phyloP scores from a whole-genome alignment of 1,140 invertebrate species.

The Calephelis nemesis region DNA sequence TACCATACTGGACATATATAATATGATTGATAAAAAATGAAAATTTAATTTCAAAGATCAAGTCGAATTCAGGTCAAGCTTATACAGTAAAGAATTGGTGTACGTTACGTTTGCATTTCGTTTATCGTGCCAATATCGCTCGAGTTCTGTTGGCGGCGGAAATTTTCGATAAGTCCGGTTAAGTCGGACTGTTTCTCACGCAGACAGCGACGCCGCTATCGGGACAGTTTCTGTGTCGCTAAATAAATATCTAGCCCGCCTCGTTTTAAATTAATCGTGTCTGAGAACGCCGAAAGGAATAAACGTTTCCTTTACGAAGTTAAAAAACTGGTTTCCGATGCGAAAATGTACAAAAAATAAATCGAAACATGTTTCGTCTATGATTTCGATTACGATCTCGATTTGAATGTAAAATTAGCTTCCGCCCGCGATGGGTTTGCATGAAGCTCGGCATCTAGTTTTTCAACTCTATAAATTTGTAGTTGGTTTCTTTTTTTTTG shows the following conservation, averaged over 20 bases:
- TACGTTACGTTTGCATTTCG: constrained; percentile 12
- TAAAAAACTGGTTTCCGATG: neutral
- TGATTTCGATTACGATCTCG: neutral
- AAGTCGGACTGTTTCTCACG: constrained; percentile 32
- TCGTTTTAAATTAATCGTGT: constrained; percentile 7
- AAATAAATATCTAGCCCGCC: constrained; percentile 10
- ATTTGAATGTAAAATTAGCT: too few relatives aligned
- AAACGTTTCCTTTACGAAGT: neutral
- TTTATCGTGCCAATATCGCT: constrained; percentile 24
- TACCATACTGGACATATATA: too few relatives aligned
- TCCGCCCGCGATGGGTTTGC: too few relatives aligned
- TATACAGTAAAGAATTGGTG: constrained; percentile 1
- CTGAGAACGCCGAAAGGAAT: constrained; percentile 8
- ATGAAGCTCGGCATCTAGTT: too few relatives aligned
- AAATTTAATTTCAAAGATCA: neutral
- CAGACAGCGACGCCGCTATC: constrained; percentile 25
- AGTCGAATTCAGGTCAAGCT: neutral
- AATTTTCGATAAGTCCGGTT: constrained; percentile 51
- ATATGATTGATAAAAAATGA: neutral
- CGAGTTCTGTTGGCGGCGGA: constrained; percentile 38
- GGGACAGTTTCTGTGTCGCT: constrained; percentile 30
- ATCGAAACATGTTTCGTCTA: neutral
- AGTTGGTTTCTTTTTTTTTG: too few relatives aligned
- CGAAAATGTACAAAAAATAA: neutral
- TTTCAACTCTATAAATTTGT: too few relatives aligned